A percentile compares a stretch with the other conserved stretches of the same genome.
phyloP scores from a whole-genome alignment of 2,113 vertebrate species.

The Acanthisitta chloris region DNA sequence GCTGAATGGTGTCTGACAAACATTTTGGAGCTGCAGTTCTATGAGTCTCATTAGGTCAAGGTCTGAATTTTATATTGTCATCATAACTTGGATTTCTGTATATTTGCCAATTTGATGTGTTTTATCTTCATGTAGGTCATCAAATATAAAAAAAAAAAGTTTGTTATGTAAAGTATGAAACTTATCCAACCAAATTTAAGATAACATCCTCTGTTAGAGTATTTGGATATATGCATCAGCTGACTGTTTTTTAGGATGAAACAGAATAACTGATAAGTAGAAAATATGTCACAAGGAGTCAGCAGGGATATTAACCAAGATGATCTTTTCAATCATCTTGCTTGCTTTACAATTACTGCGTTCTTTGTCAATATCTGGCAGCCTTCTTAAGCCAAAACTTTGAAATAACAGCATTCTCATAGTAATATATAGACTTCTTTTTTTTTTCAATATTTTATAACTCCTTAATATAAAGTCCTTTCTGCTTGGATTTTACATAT shows the following conservation, averaged over 20 bases:
- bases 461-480: neutral
- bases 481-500: neutral
- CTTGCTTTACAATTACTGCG: neutral
- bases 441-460: neutral
- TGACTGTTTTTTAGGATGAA: neutral
- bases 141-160: neutral
- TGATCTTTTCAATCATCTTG: neutral
- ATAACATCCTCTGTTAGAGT: rapidly evolving
- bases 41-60: neutral
- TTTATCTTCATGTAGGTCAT: neutral
- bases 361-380: neutral
- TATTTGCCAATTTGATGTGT: neutral
- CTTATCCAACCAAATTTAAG: neutral
- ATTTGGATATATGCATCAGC: neutral
- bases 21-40: neutral
- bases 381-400: neutral
- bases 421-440: neutral
- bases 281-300: neutral
- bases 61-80: neutral
- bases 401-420: neutral
- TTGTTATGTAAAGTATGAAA: neutral
- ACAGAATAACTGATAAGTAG: neutral
- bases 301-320: neutral
- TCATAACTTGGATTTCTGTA: neutral
- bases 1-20: neutral